Evolutionary conservation across 2,113 vertebrate genomes (phyloP).

Genomic region (Hypanus sabinus): DNA sequence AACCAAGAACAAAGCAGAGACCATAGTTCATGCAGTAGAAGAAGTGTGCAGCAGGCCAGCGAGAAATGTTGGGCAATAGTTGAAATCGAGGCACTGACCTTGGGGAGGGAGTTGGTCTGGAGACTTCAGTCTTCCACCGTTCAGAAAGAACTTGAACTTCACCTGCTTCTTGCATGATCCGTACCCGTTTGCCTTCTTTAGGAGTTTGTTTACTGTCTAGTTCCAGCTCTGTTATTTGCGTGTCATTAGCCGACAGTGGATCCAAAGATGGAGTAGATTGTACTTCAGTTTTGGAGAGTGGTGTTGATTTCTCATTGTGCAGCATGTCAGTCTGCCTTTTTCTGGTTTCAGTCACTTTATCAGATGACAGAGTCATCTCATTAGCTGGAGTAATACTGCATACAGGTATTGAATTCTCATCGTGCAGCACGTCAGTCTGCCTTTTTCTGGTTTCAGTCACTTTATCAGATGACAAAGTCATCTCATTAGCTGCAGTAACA

Average conservation of each 20-base stretch:
- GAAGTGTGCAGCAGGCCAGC: constrained; percentile 54
- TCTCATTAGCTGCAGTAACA: constrained; percentile 38
- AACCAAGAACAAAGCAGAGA: constrained; percentile 54
- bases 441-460: constrained; percentile 39
- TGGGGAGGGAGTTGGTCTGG: constrained; percentile 42
- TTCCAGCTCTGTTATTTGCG: constrained; percentile 3
- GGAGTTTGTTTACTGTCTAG: constrained; percentile 34
- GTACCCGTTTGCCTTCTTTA: constrained; percentile 61
- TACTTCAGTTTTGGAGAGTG: not conserved
- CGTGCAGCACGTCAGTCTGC: constrained; percentile 37
- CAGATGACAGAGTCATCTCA: constrained; percentile 13
- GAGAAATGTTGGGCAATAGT: constrained; percentile 47
- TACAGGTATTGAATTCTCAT: not conserved
- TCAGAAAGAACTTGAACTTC: constrained; percentile 40
- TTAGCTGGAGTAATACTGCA: constrained; percentile 38
- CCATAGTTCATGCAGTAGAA: constrained; percentile 58
- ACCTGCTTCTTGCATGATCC: constrained; percentile 50
- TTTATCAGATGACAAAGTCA: not conserved
- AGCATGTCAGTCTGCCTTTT: constrained; percentile 38
- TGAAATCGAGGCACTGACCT: constrained; percentile 68
- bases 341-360: constrained; percentile 40
- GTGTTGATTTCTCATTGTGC: not conserved
- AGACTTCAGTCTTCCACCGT: constrained; percentile 43
- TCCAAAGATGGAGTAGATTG: constrained; percentile 31
- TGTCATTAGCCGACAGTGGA: not conserved